Conservation (phyloP, 2,113 vertebrate species). For the Lasiurus borealis region DNA sequence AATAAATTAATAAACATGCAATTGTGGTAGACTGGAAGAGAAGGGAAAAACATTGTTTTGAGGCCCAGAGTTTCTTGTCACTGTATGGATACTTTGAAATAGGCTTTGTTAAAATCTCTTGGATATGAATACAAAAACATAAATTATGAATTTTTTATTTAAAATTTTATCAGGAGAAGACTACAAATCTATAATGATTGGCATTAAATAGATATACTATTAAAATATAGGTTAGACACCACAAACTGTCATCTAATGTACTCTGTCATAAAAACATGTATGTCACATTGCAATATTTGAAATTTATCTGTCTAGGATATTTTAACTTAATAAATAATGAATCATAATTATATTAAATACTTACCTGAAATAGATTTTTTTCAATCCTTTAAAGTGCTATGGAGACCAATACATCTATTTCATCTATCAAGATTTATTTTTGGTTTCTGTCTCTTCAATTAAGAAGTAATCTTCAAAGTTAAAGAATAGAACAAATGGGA, state of each 20-base stretch:
- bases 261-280: not conserved
- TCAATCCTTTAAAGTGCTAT: not conserved
- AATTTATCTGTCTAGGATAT: not conserved
- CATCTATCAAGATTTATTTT: not conserved
- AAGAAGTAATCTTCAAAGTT: constrained; percentile 29
- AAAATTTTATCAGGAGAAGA: not conserved
- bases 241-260: not conserved
- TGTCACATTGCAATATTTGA: not conserved
- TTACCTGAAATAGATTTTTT: not conserved
- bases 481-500: not conserved
- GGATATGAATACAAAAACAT: not conserved
- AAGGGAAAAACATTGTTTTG: not conserved
- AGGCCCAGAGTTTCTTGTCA: not conserved
- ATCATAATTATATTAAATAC: not conserved
- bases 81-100: not conserved
- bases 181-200: not conserved
- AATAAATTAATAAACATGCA: not conserved
- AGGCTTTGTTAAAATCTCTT: not conserved
- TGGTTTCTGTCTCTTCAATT: not conserved
- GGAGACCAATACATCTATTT: not conserved
- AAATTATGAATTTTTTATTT: constrained; percentile 22
- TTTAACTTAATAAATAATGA: not conserved
- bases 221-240: not conserved
- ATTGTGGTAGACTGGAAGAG: not conserved
- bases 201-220: not conserved